phyloP scores from a whole-genome alignment of 2,888 invertebrate species.

The Synergus umbraculus region DNA sequence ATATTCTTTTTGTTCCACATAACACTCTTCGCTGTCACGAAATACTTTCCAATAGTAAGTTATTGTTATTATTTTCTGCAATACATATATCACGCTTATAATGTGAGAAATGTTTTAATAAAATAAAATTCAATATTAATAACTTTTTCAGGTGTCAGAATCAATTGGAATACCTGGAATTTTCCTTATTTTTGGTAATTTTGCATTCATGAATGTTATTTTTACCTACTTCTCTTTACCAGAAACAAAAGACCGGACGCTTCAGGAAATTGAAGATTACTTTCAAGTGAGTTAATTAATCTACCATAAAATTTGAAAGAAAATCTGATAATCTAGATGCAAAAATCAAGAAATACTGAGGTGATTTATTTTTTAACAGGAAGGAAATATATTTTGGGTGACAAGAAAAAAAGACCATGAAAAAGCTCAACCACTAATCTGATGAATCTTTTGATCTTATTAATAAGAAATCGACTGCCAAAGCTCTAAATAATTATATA shows the following conservation, averaged over 20 bases:
- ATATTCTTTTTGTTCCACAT: slow-evolving; percentile 86
- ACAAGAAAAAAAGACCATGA: slow-evolving; percentile 15
- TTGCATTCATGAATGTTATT: slow-evolving; percentile 82
- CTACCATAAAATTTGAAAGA: too few relatives aligned
- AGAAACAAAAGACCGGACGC: slow-evolving; percentile 85
- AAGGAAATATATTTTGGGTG: slow-evolving; percentile 17
- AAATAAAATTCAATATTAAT: neutral
- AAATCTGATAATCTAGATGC: neutral
- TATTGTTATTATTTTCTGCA: neutral
- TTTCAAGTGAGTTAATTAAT: slow-evolving; percentile 80
- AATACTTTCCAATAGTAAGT: slow-evolving; percentile 83
- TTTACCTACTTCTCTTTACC: slow-evolving; percentile 85
- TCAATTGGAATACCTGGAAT: slow-evolving; percentile 83
- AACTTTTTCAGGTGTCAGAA: slow-evolving; percentile 59
- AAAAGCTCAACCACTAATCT: slow-evolving; percentile 25
- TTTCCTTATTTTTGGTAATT: slow-evolving; percentile 84
- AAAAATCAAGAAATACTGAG: neutral
- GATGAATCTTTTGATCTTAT: neutral
- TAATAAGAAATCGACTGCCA: neutral
- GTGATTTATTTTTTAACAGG: neutral
- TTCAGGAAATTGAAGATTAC: slow-evolving; percentile 88
- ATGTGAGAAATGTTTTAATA: neutral
- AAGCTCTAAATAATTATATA: neutral
- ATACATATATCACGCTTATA: neutral
- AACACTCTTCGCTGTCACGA: slow-evolving; percentile 84